phyloP scores from a whole-genome alignment of 1,140 invertebrate genomes.

The Heliothis virescens region DNA sequence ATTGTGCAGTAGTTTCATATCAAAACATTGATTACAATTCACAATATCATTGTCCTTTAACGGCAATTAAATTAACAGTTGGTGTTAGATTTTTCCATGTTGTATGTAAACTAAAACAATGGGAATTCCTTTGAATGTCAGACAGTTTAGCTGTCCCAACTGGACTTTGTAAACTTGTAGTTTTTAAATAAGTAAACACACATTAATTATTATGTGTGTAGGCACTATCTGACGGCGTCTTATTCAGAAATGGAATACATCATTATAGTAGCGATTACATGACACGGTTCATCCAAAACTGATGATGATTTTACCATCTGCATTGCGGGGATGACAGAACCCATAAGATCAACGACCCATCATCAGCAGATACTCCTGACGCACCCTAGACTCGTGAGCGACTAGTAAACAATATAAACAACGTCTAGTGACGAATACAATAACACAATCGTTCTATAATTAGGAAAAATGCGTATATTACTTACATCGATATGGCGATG shows the following conservation, averaged over 20 bases:
- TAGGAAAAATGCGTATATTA: constrained; percentile 63
- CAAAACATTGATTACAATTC: neutral
- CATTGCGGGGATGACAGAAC: constrained; percentile 32
- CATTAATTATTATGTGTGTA: neutral
- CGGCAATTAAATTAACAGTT: neutral
- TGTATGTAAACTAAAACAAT: neutral
- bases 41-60: neutral
- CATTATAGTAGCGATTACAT: neutral
- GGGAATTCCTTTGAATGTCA: neutral
- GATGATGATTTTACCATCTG: constrained; percentile 26
- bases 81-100: neutral
- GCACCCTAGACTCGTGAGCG: neutral
- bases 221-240: neutral
- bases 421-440: constrained; percentile 49
- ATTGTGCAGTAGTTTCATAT: too few species aligned
- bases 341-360: constrained; percentile 60
- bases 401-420: constrained; percentile 46
- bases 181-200: neutral
- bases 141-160: neutral
- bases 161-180: neutral
- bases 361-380: constrained; percentile 21
- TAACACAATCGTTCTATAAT: constrained; percentile 60
- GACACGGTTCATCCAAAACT: neutral
- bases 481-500: constrained; percentile 81
- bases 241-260: neutral